Percentiles rank a stretch among this genome's conserved stretches.
phyloP scores from a whole-genome alignment of 1,140 invertebrate genomes.

The Goniozus legneri region DNA sequence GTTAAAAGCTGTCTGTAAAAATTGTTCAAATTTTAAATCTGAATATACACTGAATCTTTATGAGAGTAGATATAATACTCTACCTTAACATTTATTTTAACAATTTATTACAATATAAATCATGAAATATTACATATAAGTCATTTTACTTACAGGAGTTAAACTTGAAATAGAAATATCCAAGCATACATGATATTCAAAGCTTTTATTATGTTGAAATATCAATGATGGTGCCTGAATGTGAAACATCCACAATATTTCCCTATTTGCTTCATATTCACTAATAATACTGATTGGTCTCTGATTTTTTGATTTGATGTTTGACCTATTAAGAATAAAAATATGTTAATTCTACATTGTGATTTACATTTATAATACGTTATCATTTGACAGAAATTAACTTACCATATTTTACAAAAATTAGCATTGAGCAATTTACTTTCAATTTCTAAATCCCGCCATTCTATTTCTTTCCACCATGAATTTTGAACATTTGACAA shows the following conservation, averaged over 20 bases:
- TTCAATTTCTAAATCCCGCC: constrained; percentile 29
- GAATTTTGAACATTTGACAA: constrained; percentile 42
- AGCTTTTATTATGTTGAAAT: constrained; percentile 32
- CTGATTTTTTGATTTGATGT: constrained; percentile 26
- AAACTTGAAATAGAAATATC: constrained; percentile 49
- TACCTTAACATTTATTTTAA: too few species aligned
- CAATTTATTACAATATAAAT: too few species aligned
- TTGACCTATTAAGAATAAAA: constrained; percentile 26
- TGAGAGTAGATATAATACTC: background rate
- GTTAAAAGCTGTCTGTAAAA: constrained; percentile 39
- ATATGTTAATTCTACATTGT: background rate
- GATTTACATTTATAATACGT: background rate
- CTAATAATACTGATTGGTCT: constrained; percentile 35
- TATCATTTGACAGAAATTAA: background rate
- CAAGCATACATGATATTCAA: too few species aligned
- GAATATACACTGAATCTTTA: too few species aligned
- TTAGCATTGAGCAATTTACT: constrained; percentile 38
- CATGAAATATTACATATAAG: too few species aligned
- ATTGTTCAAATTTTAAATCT: too few species aligned
- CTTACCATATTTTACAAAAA: constrained; percentile 41
- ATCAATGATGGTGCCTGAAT: constrained; percentile 34
- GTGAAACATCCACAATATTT: constrained; percentile 51
- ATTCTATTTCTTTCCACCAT: constrained; percentile 47
- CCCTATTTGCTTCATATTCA: constrained; percentile 46
- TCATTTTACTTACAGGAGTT: constrained; percentile 30